Evolutionary conservation across 2,888 invertebrate genomes (phyloP).

Genomic region (Ditula angustiorana): DNA sequence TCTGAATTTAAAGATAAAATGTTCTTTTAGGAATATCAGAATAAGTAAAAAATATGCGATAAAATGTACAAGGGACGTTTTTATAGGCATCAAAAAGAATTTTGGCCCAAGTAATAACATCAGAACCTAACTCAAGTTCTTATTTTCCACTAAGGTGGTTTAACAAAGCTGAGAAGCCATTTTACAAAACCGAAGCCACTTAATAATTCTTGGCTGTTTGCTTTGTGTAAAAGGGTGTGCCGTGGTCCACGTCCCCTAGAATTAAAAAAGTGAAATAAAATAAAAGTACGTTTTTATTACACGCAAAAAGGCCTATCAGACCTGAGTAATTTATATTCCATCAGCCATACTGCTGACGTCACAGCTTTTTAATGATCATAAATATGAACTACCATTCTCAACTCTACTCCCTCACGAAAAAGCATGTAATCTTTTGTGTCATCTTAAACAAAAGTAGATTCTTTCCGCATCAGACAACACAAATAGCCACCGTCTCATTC

Average conservation of each 20-base stretch:
- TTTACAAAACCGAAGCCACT: not conserved
- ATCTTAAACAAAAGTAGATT: conserved; percentile 50
- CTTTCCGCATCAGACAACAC: conserved; percentile 47
- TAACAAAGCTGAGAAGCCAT: not conserved
- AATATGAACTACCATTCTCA: conserved; percentile 9
- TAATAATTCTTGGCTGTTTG: conserved; percentile 1
- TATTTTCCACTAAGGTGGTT: not conserved
- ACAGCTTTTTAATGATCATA: conserved; percentile 21
- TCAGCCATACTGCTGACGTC: conserved; percentile 39
- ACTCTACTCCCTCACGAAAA: conserved; percentile 21
- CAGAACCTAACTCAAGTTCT: no score
- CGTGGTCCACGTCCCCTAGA: conserved; percentile 17
- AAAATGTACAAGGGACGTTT: no score
- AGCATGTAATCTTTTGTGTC: conserved; percentile 30
- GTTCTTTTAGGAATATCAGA: no score
- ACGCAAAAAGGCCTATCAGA: conserved; percentile 38
- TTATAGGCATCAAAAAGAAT: no score
- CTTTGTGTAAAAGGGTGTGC: conserved; percentile 28
- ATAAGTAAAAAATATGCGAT: no score
- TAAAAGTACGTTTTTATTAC: conserved; percentile 37
- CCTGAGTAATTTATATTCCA: conserved; percentile 35
- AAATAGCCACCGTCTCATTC: conserved; percentile 58
- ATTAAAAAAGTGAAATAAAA: conserved; percentile 29
- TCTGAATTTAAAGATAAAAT: no score
- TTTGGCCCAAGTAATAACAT: no score